phyloP scores from a whole-genome alignment of 1,140 invertebrate species.

The Linepithema humile region DNA sequence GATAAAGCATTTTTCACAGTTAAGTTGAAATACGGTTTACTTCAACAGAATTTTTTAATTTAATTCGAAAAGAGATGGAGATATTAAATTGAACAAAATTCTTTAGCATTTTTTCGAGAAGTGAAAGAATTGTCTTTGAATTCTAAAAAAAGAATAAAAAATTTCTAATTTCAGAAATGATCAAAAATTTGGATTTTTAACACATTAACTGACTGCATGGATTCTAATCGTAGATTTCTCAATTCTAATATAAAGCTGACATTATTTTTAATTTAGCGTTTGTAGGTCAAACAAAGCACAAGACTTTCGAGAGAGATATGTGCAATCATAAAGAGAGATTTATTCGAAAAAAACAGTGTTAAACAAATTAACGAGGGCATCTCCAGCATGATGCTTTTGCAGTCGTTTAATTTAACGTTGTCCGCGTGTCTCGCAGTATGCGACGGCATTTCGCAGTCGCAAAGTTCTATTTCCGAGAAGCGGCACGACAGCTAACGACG shows the following conservation, averaged over 20 bases:
- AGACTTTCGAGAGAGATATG: not conserved
- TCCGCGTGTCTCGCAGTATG: conserved; percentile 39
- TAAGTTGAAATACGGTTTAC: not conserved
- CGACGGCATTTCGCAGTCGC: conserved; percentile 53
- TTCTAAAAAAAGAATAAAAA: no score
- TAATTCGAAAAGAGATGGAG: no score
- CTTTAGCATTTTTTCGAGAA: no score
- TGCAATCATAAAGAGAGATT: not conserved
- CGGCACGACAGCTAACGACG: conserved; percentile 61
- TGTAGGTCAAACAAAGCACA: not conserved
- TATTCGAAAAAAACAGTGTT: not conserved
- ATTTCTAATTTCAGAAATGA: no score
- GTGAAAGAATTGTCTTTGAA: no score
- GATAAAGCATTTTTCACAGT: not conserved
- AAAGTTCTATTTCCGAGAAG: conserved; percentile 55
- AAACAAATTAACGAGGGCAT: conserved; percentile 15
- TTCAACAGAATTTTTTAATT: no score
- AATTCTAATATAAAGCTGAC: not conserved
- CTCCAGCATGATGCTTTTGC: conserved; percentile 5
- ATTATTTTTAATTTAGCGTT: not conserved
- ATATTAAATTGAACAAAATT: no score
- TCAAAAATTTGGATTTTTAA: no score
- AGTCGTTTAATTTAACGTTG: conserved; percentile 46
- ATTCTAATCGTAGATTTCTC: no score
- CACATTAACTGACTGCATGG: no score